Base-by-base conservation (phyloP, 2,888 invertebrate species). In the Chrysolina oricalcia region DNA sequence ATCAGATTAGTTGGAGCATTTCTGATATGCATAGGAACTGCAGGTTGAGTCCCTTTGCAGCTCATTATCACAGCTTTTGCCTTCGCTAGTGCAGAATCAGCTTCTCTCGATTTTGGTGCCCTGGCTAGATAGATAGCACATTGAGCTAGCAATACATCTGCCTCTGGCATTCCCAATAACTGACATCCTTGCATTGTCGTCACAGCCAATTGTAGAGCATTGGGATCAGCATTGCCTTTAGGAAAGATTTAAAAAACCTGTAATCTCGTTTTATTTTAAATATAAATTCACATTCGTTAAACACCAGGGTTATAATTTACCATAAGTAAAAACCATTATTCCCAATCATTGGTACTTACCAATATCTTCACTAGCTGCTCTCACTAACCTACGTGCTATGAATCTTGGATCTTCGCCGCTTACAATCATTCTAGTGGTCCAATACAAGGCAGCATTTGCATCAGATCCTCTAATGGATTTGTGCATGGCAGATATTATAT, bases 391-490 rank as follows among this genome's bases (percentile, higher is more conserved):
- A 35, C 96, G 90, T 2, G 95, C 95, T 67, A 96, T 92, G 85
- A 92, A 96, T 68, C 94, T 85, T 0, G 96, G 96, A 87, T 96
- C 94, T 87, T 96, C 96, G 13, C 96, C 96, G 17, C 93, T 94
- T 74, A 92, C 91, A 80, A 96, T 88, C 91, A 96, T 96, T 76
- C 96, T 90, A 1, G 94, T 92, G 2, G 94, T 90, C 96, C 96
- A 96, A 86, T 96, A 96, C 50, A 96, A 87, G 15, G 96, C 92
- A 2, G 95, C 96, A 87, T 94, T 95, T 77, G 92, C 94, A 86
- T 95, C 94, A 19, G 94, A 92, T 0, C 95, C 95, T 80, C 96
- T 90, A 68, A 96, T 93, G 0, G 95, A 94, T 88, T 96, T 96
- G 84, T 96, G 96, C 80, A 96, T 89, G 0, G 96, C 96, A 1